These are phyloP conservation scores for Dastarcus helophoroides DNA, from an alignment of 2,888 invertebrate genomes.

Conservation along the genomic window DNA sequence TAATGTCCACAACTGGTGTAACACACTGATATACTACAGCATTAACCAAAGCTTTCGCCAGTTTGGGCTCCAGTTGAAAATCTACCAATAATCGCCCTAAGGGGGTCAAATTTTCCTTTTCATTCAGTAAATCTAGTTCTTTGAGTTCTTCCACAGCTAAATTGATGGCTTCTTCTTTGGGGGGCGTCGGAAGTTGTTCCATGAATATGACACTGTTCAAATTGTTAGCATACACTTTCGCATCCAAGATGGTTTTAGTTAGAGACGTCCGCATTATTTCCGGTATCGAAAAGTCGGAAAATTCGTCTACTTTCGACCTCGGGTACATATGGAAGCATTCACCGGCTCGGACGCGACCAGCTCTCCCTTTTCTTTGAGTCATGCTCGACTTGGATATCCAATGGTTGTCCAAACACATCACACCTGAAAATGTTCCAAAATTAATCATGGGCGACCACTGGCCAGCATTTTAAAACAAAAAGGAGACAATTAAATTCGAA, in stretches of 20 bases:
- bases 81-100: slow-evolving; percentile 41
- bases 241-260: slow-evolving; percentile 44
- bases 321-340: slow-evolving; percentile 47
- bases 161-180: slow-evolving; percentile 39
- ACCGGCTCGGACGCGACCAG: slow-evolving; percentile 55
- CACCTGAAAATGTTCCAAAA: slow-evolving; percentile 25
- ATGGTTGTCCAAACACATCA: slow-evolving; percentile 42
- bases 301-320: slow-evolving; percentile 38
- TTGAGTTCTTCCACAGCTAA: slow-evolving; percentile 50
- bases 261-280: slow-evolving; percentile 50
- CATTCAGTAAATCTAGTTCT: slow-evolving; percentile 46
- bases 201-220: slow-evolving; percentile 48
- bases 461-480: slow-evolving; percentile 3
- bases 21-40: slow-evolving; percentile 45
- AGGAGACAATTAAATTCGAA: too few relatives aligned
- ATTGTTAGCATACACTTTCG: slow-evolving; percentile 49
- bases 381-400: slow-evolving; percentile 55
- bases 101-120: slow-evolving; percentile 50
- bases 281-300: slow-evolving; percentile 45
- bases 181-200: slow-evolving; percentile 50
- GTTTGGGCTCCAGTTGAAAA: slow-evolving; percentile 48
- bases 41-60: slow-evolving; percentile 49
- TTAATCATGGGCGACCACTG: too few relatives aligned
- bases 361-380: slow-evolving; percentile 54
- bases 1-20: slow-evolving; percentile 40